Conservation (phyloP, 2,113 vertebrate species). For the Hyaena hyaena region DNA sequence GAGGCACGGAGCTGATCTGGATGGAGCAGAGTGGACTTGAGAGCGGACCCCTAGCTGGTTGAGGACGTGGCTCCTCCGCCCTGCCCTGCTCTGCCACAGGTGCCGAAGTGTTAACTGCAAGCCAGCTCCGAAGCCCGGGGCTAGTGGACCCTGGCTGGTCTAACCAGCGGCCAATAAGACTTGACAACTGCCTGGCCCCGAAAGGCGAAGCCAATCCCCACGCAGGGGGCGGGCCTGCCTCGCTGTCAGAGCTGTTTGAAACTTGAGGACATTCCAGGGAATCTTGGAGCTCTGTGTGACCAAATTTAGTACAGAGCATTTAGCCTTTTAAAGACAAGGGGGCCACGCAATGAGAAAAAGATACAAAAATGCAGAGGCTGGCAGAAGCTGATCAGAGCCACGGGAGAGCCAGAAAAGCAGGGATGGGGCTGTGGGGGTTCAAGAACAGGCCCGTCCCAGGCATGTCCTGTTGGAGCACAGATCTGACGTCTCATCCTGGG, state of each 20-base stretch:
- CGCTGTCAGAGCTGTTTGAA: slow-evolving; percentile 88
- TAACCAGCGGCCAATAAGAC: slow-evolving; percentile 80
- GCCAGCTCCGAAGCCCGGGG: slow-evolving; percentile 50
- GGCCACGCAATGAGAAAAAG: slow-evolving; percentile 86
- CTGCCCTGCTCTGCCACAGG: slow-evolving; percentile 37
- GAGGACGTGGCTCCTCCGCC: slow-evolving; percentile 8
- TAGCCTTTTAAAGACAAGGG: slow-evolving; percentile 98
- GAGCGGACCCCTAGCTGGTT: background rate
- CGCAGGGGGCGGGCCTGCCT: slow-evolving; percentile 82
- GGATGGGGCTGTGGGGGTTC: background rate
- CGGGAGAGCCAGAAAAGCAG: background rate
- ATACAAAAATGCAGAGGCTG: slow-evolving; percentile 85
- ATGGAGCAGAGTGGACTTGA: background rate
- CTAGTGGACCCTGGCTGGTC: slow-evolving; percentile 67
- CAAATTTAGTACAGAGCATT: slow-evolving; percentile 97
- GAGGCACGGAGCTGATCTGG: background rate
- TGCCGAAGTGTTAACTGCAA: slow-evolving; percentile 78
- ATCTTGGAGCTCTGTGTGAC: slow-evolving; percentile 95
- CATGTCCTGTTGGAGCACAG: accelerated
- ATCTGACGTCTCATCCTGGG: background rate
- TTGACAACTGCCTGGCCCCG: background rate
- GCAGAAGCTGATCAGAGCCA: slow-evolving; percentile 45
- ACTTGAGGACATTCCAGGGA: slow-evolving; percentile 97
- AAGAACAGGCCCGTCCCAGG: background rate
- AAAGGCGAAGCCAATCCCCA: slow-evolving; percentile 81